These are phyloP conservation scores for Drosophila bocqueti DNA, from an alignment of 1,140 invertebrate genomes.

Conservation along the genomic window DNA sequence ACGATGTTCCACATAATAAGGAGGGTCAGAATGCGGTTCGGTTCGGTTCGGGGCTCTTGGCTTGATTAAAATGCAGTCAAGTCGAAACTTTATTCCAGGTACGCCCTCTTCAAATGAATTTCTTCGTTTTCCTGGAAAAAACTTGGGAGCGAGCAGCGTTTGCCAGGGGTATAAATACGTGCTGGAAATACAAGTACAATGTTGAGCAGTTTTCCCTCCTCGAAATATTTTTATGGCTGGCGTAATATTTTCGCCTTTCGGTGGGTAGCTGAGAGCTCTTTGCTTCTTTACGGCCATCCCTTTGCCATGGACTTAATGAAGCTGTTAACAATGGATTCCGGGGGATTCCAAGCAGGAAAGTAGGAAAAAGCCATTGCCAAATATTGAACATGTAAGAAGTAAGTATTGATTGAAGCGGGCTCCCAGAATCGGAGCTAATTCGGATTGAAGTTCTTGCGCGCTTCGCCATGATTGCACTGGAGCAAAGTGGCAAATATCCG, in stretches of 20 bases:
- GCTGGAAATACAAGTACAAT: constrained; percentile 59
- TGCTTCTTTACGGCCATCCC: constrained; percentile 44
- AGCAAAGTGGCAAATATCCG: constrained; percentile 13
- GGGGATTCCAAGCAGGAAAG: constrained; percentile 20
- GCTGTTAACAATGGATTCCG: constrained; percentile 58
- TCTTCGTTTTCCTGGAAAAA: constrained; percentile 47
- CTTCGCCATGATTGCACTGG: constrained; percentile 31
- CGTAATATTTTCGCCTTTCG: constrained; percentile 42
- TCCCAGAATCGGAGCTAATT: constrained; percentile 28
- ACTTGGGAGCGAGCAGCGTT: constrained; percentile 16
- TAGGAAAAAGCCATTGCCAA: constrained; percentile 31
- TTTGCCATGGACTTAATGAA: constrained; percentile 52
- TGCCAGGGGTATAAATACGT: constrained; percentile 58
- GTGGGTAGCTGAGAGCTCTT: constrained; percentile 8
- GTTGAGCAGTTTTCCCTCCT: constrained; percentile 23
- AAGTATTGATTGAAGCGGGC: constrained; percentile 31
- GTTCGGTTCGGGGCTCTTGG: constrained; percentile 57
- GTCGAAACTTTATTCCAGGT: constrained; percentile 70
- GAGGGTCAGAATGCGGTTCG: constrained; percentile 53
- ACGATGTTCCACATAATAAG: constrained; percentile 37
- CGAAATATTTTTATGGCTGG: constrained; percentile 60
- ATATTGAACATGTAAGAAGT: constrained; percentile 44
- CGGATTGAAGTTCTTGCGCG: constrained; percentile 33
- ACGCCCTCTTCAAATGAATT: constrained; percentile 65
- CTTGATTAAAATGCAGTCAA: constrained; percentile 83